phyloP scores from a whole-genome alignment of 2,797 vertebrate genomes.

The Acipenser transmontanus region DNA sequence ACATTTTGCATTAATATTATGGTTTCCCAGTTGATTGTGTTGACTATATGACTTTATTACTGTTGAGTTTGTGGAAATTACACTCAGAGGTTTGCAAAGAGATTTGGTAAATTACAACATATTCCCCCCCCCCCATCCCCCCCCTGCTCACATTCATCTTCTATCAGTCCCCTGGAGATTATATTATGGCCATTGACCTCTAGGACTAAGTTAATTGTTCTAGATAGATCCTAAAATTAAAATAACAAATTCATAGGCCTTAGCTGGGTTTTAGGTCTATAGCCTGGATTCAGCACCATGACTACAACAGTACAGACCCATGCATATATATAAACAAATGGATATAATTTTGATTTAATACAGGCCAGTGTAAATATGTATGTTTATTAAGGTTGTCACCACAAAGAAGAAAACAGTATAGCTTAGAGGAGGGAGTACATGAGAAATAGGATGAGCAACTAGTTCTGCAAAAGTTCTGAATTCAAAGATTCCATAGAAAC shows the following conservation, averaged over 20 bases:
- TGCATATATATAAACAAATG: neutral
- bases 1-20: neutral
- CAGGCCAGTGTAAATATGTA: neutral
- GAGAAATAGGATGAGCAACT: neutral
- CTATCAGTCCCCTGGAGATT: conserved; percentile 21
- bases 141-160: conserved; percentile 38
- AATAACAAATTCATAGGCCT: neutral
- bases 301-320: neutral
- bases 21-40: neutral
- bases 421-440: neutral
- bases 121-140: conserved; percentile 36
- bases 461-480: neutral
- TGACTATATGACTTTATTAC: neutral
- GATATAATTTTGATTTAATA: neutral
- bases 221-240: conserved; percentile 5
- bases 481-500: neutral
- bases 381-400: neutral
- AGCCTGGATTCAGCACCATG: too few relatives aligned
- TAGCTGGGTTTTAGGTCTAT: too few relatives aligned
- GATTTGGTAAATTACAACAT: too few relatives aligned
- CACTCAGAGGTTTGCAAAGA: conserved; percentile 9
- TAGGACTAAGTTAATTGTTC: conserved; percentile 34
- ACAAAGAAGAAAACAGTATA: neutral
- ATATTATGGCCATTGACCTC: conserved; percentile 43
- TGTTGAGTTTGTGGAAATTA: conserved; percentile 8